phyloP scores from a whole-genome alignment of 1,140 invertebrate genomes.

The Eurosta solidaginis region DNA sequence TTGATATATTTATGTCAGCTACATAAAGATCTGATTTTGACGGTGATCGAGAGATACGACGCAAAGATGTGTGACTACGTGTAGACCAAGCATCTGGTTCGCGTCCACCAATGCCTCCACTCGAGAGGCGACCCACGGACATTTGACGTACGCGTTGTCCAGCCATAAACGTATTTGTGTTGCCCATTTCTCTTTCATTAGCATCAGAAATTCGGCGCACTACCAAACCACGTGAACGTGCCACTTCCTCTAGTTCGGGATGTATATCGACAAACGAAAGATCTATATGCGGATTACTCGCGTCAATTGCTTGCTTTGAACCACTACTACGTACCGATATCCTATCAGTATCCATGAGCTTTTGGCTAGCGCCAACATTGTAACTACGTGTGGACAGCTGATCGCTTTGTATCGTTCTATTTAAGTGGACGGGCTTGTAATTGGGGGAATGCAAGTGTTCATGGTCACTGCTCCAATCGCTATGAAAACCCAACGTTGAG shows the following conservation, averaged over 20 bases:
- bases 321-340: constrained; percentile 30
- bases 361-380: constrained; percentile 40
- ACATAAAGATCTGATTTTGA: constrained; percentile 53
- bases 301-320: neutral
- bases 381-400: constrained; percentile 48
- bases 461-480: neutral
- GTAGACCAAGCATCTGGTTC: constrained; percentile 48
- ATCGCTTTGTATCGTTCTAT: constrained; percentile 34
- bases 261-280: constrained; percentile 53
- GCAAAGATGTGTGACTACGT: constrained; percentile 51
- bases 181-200: constrained; percentile 42
- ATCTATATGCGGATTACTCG: constrained; percentile 42
- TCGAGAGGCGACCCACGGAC: constrained; percentile 51
- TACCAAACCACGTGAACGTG: constrained; percentile 47
- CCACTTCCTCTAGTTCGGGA: constrained; percentile 54
- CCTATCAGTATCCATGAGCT: constrained; percentile 41
- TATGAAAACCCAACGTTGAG: constrained; percentile 60
- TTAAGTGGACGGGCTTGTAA: constrained; percentile 36
- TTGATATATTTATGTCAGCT: constrained; percentile 54
- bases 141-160: constrained; percentile 42
- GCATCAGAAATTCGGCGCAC: constrained; percentile 55
- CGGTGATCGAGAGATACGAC: constrained; percentile 49
- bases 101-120: constrained; percentile 30
- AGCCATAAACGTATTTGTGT: constrained; percentile 33
- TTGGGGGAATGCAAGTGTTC: constrained; percentile 20